Percentiles rank a stretch among this genome's conserved stretches.
phyloP scores from a whole-genome alignment of 2,113 vertebrate genomes.

The Aspiorhynchus laticeps region DNA sequence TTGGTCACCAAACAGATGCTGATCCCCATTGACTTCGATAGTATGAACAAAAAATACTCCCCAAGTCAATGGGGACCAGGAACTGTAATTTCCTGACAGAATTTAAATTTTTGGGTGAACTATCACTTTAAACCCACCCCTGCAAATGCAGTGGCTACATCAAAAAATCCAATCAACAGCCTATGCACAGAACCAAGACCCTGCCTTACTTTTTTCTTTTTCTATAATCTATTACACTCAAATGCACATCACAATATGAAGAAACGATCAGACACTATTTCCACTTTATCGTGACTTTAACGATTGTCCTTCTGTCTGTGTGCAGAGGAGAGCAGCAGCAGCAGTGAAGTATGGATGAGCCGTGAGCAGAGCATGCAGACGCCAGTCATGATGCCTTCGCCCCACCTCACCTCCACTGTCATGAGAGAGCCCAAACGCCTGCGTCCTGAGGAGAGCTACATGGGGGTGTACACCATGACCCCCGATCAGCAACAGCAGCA shows the following conservation, averaged over 20 bases:
- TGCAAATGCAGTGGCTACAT: background rate
- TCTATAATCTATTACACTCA: background rate
- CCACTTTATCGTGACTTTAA: background rate
- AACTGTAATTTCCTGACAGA: background rate
- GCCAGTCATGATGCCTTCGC: conserved; percentile 95
- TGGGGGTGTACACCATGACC: conserved; percentile 93
- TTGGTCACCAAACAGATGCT: no score
- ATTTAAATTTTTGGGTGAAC: background rate
- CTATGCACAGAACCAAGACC: background rate
- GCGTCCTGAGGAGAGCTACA: conserved; percentile 91
- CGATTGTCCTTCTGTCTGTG: background rate
- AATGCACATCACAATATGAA: background rate
- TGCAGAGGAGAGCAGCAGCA: conserved; percentile 95
- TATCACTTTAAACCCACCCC: background rate
- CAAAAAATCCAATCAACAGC: background rate
- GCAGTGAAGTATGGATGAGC: conserved; percentile 88
- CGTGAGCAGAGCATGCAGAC: conserved; percentile 93
- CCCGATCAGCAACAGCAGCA: conserved; percentile 84
- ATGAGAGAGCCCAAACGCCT: conserved; percentile 95
- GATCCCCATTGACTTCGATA: no score
- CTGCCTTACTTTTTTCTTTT: background rate
- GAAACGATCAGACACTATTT: background rate
- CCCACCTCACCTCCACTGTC: conserved; percentile 95
- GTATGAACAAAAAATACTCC: no score
- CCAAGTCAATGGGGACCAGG: no score